Base-by-base conservation (phyloP, 2,113 vertebrate genomes). In the Callaeas wilsoni region DNA sequence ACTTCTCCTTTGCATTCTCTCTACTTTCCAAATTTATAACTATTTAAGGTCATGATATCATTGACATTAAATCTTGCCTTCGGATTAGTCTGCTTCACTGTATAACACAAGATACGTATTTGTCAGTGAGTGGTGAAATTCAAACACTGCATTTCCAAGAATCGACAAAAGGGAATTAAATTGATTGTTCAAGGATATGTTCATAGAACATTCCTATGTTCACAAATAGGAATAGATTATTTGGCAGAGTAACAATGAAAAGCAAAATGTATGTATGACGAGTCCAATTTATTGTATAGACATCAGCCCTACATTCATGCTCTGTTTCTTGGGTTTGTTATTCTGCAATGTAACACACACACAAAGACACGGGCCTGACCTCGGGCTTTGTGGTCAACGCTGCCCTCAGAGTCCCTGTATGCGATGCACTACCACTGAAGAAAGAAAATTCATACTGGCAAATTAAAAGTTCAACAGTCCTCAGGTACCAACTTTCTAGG, bases 401-500 rank as follows among this genome's bases (percentile, higher is more conserved):
- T 56, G 10, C 25, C 15, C 22, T 69, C 52, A 21, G 49, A 59
- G 50, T 47, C 12, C 19, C 50, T 17, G 2, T 33, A 35, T 65
- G 19, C 0, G 0, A 20, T 52, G 4, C 6, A 29, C 5, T 69
- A 12, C 6, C 5, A 60, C 0, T 22, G 41, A 65, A 86, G 14
- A 74, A 74, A 29, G 4, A 73, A 84, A 85, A 74, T 76, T 23
- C 4, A 4, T n/a, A 49, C 10, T 20, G 25, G 12, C 63, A 79
- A 64, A 89, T 39, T n/a, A 21, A n/a, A 85, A 81, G 17, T 57
- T 69, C 22, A 57, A 7, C 39, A 65, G 3, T 33, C 15, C 3
- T 53, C 18, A 80, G n/a, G 44, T 30, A 29, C 6, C 15, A 46
- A 5, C 4, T 39, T 73, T 52, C 64, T 67, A 49, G 25, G 20